phyloP scores from a whole-genome alignment of 2,888 invertebrate species.

The Scaptomyza flava region DNA sequence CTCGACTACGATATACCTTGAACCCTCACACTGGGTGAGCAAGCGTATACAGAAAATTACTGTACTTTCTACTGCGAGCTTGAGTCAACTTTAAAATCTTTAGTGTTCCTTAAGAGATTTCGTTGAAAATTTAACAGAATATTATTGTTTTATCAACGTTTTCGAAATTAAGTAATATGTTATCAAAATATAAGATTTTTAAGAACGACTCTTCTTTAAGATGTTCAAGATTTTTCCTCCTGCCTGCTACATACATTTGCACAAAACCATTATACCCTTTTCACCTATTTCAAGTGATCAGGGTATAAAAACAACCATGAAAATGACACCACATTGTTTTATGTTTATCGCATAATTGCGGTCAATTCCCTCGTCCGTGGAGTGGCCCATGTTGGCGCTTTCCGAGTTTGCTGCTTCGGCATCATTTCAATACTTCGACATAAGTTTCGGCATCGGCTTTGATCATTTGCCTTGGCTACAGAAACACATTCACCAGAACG shows the following conservation, averaged over 20 bases:
- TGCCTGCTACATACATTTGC: too few species aligned
- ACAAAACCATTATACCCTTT: not conserved
- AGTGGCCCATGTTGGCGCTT: not conserved
- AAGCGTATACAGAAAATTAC: too few species aligned
- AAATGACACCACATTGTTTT: constrained; percentile 81
- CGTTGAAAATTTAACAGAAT: too few species aligned
- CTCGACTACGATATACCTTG: not conserved
- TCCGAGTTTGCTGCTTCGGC: constrained; percentile 1
- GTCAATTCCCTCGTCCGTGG: constrained; percentile 59
- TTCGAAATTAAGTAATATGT: too few species aligned
- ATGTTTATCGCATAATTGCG: constrained; percentile 80
- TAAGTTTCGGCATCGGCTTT: constrained; percentile 60
- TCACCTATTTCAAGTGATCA: not conserved
- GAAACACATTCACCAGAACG: constrained; percentile 42
- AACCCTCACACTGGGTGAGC: not conserved
- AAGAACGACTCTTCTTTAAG: too few species aligned
- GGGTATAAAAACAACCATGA: constrained; percentile 62
- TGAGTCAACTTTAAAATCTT: too few species aligned
- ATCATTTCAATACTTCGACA: constrained; percentile 50
- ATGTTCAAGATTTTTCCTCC: too few species aligned
- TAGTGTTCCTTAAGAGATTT: too few species aligned
- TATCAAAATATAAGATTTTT: too few species aligned
- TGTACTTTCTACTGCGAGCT: too few species aligned
- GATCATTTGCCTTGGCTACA: constrained; percentile 70
- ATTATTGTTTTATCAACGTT: too few species aligned